phyloP scores from a whole-genome alignment of 2,888 invertebrate species.

The Gymnoscelis rufifasciata region DNA sequence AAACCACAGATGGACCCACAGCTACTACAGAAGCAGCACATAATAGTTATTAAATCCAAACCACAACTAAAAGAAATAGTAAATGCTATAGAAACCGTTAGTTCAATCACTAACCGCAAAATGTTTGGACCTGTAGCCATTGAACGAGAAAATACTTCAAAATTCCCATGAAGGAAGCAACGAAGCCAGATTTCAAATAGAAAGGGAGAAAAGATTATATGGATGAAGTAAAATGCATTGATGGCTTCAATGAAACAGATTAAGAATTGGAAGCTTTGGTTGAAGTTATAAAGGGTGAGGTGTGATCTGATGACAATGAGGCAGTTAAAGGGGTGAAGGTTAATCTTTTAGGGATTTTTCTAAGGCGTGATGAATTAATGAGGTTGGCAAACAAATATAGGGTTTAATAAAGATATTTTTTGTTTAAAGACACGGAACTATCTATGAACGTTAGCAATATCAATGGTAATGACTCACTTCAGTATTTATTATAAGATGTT shows the following conservation, averaged over 20 bases:
- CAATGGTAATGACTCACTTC: too few species aligned
- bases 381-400: too few species aligned
- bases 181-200: background rate
- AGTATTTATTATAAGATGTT: too few species aligned
- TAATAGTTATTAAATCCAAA: background rate
- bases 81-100: conserved; percentile 17
- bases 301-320: conserved; percentile 19
- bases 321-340: conserved; percentile 9
- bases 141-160: conserved; percentile 60
- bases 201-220: conserved; percentile 12
- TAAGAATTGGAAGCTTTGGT: conserved; percentile 13
- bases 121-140: conserved; percentile 34
- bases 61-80: conserved; percentile 4
- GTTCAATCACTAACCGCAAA: conserved; percentile 19
- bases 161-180: conserved; percentile 55
- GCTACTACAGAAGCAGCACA: conserved; percentile 1
- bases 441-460: too few species aligned
- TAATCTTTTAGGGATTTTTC: conserved; percentile 10
- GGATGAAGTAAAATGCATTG: conserved; percentile 7
- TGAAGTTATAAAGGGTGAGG: conserved; percentile 16
- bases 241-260: conserved; percentile 8
- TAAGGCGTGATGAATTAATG: conserved; percentile 8
- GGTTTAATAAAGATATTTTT: too few species aligned
- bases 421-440: too few species aligned
- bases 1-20: conserved; percentile 2